Percentiles rank a stretch among this genome's conserved stretches.
These are phyloP conservation scores for Staurois parvus DNA, from an alignment of 2,797 vertebrate species.

Conservation along the genomic window DNA sequence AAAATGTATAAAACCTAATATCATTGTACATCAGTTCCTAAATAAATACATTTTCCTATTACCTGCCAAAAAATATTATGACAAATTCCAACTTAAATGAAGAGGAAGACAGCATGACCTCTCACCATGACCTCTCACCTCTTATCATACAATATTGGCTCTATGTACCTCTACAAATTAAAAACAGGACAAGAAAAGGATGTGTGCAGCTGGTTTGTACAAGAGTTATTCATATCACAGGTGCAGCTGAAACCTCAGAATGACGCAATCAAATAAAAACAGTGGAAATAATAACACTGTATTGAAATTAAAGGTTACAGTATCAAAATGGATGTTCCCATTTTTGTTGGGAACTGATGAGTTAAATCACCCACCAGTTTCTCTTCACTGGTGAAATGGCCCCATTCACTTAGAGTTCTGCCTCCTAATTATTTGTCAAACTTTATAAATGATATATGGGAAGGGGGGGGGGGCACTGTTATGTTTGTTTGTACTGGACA, in stretches of 20 bases:
- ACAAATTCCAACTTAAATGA: neutral
- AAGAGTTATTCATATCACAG: neutral
- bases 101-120: neutral
- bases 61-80: neutral
- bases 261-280: neutral
- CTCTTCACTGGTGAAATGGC: too few species aligned
- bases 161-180: neutral
- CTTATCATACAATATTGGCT: slow-evolving; percentile 10
- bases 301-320: neutral
- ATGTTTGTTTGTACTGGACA: too few species aligned
- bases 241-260: neutral
- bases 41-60: neutral
- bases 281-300: neutral
- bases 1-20: neutral
- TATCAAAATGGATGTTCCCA: neutral
- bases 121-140: slow-evolving; percentile 40
- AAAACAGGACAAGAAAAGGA: neutral
- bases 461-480: too few species aligned
- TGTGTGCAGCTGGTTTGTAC: neutral
- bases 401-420: too few species aligned
- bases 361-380: neutral
- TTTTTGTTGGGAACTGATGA: neutral
- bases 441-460: too few species aligned
- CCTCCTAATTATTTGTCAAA: too few species aligned
- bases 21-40: neutral